These are phyloP conservation scores for Saguinus midas DNA, from an alignment of 2,113 vertebrate genomes.

Conservation along the genomic window DNA sequence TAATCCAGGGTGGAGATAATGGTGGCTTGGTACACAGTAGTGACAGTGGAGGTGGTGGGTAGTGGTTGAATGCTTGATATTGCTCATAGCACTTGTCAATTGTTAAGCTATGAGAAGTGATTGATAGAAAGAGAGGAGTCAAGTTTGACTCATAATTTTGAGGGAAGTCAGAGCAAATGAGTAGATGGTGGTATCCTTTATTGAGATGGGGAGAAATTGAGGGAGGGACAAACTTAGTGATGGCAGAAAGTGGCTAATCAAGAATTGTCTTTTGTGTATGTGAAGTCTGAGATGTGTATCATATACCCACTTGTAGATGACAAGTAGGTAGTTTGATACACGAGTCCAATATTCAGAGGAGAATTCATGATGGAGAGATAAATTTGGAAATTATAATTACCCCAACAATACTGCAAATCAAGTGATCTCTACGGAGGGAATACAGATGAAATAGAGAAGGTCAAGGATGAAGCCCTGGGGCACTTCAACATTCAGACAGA, in stretches of 20 bases:
- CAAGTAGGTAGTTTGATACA: background rate
- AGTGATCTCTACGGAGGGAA: background rate
- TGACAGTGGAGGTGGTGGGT: background rate
- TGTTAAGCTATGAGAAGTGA: background rate
- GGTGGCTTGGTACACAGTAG: background rate
- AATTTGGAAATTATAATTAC: background rate
- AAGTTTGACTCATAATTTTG: background rate
- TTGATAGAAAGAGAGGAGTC: background rate
- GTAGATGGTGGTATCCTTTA: background rate
- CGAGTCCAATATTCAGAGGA: background rate
- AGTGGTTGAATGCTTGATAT: background rate
- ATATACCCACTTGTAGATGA: background rate
- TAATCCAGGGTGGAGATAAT: background rate
- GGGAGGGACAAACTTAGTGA: background rate
- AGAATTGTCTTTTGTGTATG: background rate
- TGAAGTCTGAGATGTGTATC: background rate
- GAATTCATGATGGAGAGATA: background rate
- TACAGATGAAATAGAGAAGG: background rate
- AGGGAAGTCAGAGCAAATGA: background rate
- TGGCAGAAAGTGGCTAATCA: background rate
- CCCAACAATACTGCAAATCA: background rate
- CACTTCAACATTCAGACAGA: background rate
- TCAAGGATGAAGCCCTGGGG: background rate
- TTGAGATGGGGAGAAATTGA: background rate
- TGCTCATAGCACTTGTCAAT: background rate